Percentiles rank a stretch among this genome's conserved stretches.
Conservation (phyloP, 2,113 vertebrate genomes). For the Hydropotes inermis region DNA sequence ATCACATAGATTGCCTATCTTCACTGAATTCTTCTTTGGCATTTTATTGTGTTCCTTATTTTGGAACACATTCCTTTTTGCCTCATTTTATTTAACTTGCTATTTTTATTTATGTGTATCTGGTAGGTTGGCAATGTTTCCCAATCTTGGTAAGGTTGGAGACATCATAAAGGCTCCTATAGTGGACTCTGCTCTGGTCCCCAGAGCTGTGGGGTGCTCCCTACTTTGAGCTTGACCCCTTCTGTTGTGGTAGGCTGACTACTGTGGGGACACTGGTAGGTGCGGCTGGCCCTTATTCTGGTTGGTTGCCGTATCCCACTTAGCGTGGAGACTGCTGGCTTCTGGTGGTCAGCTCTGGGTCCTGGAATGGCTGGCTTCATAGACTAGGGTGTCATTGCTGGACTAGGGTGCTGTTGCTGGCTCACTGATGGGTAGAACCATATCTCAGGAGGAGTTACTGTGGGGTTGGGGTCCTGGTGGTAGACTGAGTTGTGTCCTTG, state of each 20-base stretch:
- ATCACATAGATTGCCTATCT: background rate
- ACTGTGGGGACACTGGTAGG: background rate
- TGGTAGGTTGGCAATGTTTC: background rate
- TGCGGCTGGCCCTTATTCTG: background rate
- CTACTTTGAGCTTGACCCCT: background rate
- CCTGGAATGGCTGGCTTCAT: background rate
- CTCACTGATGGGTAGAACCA: background rate
- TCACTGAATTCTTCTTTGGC: background rate
- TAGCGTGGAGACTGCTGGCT: background rate
- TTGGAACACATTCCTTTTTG: background rate
- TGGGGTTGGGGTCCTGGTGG: background rate
- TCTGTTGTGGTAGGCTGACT: background rate
- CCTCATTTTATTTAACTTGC: background rate
- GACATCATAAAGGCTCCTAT: background rate
- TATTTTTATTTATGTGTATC: background rate
- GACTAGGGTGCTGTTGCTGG: background rate
- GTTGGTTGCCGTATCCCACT: background rate
- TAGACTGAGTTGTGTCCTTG: background rate
- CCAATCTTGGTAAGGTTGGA: background rate
- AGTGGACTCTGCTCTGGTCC: background rate
- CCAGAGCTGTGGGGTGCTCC: background rate
- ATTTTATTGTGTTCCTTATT: background rate
- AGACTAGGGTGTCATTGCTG: background rate
- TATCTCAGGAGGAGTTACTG: background rate
- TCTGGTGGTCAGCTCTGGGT: background rate